Evolutionary conservation across 1,140 invertebrate species (phyloP), one percentile per base, ranked within the genome.

Genomic region (Eubasilissa regina): DNA sequence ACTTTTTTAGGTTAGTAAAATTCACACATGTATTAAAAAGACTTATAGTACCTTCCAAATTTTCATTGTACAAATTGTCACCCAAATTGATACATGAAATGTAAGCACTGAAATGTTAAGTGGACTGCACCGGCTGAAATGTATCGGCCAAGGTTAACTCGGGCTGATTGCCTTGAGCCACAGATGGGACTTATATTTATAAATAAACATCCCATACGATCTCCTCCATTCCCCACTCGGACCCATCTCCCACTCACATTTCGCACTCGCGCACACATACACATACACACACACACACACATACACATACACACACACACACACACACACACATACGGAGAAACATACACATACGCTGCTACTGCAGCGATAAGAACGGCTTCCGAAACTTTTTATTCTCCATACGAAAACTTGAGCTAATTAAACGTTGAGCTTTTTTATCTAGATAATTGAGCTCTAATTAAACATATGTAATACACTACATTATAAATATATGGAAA

Each of bases 121-220:
- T 17, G 21, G 8, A n/a, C 9, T 60, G 15, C 15, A 19, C 56
- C 19, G 4, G 64, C 60, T 48, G 44, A 45, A 68, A 55, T 73
- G 68, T 73, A 21, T 51, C 48, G 68, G 68, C 68, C 68, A 73
- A 73, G 68, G 68, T 73, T 73, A 25, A 53, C 68, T 53, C 17
- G 43, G 44, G 47, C 51, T 8, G 47, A 73, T 73, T 73, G 68
- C 68, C 47, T 55, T 25, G 47, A 73, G 35, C 53, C 48, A 9
- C 15, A 17, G 19, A 15, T 17, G 13, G 0, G 10, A 13, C 47
- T 73, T 12, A 21, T 73, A 73, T 53, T 73, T 73, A 73, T 73
- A 55, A 73, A 68, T 4, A 68, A 13, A 11, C 25, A 6, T 6
- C 25, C 1, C 25, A 35, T 6, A 35, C 25, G 25, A 35, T 6